Evolutionary conservation across 2,113 vertebrate genomes (phyloP).

Genomic region (Eudyptes chrysolophus): DNA sequence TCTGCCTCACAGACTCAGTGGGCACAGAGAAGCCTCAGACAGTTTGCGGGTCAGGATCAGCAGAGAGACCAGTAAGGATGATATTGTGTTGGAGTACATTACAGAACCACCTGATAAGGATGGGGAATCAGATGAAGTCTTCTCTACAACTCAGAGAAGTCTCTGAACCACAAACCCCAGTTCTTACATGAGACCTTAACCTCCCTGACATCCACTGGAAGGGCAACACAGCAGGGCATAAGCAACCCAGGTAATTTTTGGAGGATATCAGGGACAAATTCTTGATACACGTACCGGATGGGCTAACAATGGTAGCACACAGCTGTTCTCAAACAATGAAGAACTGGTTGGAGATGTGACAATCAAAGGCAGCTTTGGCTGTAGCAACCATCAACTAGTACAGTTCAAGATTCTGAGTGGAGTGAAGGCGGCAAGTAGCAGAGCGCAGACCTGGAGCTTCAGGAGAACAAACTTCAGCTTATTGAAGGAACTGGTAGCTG

Average conservation of each 20-base stretch:
- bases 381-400: not conserved
- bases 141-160: not conserved
- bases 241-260: not conserved
- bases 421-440: not conserved
- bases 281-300: not conserved
- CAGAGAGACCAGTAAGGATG: not conserved
- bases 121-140: not conserved
- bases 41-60: not conserved
- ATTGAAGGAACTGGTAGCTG: not conserved
- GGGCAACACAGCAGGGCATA: not conserved
- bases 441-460: not conserved
- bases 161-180: not conserved
- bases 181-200: not conserved
- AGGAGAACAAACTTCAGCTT: not conserved
- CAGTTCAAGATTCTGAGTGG: not conserved
- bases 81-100: not conserved
- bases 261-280: not conserved
- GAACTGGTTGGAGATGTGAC: not conserved
- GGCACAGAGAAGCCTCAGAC: not conserved
- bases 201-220: not conserved
- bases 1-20: not conserved
- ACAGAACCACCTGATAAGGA: not conserved
- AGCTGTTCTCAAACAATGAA: not conserved
- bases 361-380: not conserved
- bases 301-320: not conserved